Evolutionary conservation across 2,888 invertebrate species (phyloP).

Genomic region (Agonopterix arenella): DNA sequence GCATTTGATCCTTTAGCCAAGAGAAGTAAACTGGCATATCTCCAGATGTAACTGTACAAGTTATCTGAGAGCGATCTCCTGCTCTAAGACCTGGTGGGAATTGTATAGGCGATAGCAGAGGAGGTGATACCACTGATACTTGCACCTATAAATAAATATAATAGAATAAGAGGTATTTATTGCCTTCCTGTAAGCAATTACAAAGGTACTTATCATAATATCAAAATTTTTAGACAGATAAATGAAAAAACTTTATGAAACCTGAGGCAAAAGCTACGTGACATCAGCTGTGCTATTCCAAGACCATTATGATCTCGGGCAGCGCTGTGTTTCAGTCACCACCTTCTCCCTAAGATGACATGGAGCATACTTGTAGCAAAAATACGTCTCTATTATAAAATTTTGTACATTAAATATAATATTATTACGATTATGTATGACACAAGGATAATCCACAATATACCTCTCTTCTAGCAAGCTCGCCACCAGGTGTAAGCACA

Average conservation of each 20-base stretch:
- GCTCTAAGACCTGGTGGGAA: constrained; percentile 88
- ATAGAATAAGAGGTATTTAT: no score
- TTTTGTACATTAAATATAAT: no score
- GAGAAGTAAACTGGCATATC: constrained; percentile 82
- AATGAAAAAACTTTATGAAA: no score
- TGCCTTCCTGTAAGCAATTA: no score
- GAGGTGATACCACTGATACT: constrained; percentile 78
- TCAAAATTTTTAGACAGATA: no score
- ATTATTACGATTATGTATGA: neutral
- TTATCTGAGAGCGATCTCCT: constrained; percentile 87
- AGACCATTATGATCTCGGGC: neutral
- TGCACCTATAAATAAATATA: constrained; percentile 41
- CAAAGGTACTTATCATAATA: no score
- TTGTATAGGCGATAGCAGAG: constrained; percentile 89
- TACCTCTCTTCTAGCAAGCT: constrained; percentile 85
- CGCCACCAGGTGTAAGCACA: constrained; percentile 84
- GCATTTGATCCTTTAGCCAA: constrained; percentile 80
- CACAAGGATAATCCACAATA: constrained; percentile 24
- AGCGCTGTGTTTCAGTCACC: neutral
- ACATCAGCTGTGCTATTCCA: neutral
- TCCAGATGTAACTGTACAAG: constrained; percentile 88
- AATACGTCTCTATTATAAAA: no score
- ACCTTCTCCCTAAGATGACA: no score
- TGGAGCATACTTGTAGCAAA: no score
- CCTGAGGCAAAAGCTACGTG: no score